Conservation (phyloP, 2,113 vertebrate species). For the Cyanistes caeruleus region DNA sequence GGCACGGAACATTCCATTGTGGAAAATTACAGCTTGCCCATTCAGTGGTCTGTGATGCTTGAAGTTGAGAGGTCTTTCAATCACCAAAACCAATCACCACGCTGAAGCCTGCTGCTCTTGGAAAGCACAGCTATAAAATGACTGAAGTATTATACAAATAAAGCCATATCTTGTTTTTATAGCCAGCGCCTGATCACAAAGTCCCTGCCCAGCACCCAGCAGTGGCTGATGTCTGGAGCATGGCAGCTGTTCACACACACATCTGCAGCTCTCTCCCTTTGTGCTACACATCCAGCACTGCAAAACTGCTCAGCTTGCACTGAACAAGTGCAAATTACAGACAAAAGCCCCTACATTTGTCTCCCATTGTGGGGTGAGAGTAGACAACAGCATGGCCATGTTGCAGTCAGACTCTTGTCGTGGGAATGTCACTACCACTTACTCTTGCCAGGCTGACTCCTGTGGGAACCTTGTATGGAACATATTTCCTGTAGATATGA, state of each 20-base stretch:
- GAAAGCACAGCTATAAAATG: conserved; percentile 32
- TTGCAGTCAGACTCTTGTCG: not conserved
- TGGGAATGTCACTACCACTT: conserved; percentile 47
- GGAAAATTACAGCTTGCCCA: conserved; percentile 16
- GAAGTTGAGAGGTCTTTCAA: conserved; percentile 51
- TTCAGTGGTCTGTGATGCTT: conserved; percentile 33
- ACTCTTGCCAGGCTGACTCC: conserved; percentile 93
- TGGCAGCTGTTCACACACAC: not conserved
- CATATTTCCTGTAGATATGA: conserved; percentile 97
- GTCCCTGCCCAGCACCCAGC: not conserved
- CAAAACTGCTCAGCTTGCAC: not conserved
- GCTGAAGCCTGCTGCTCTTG: conserved; percentile 1
- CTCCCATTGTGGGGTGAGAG: not conserved
- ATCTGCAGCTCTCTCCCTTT: not conserved
- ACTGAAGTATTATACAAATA: conserved; percentile 12
- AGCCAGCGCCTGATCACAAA: not conserved
- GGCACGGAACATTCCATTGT: not conserved
- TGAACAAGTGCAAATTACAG: not conserved
- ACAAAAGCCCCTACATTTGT: not conserved
- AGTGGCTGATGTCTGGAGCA: not conserved
- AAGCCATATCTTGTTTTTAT: conserved; percentile 9
- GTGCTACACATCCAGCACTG: not conserved
- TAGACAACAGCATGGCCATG: accelerated
- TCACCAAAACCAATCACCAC: not conserved
- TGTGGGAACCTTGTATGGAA: conserved; percentile 95